Percentiles rank a stretch among this genome's conserved stretches.
These are phyloP conservation scores for Avahi laniger DNA, from an alignment of 2,797 vertebrate species.

Conservation along the genomic window DNA sequence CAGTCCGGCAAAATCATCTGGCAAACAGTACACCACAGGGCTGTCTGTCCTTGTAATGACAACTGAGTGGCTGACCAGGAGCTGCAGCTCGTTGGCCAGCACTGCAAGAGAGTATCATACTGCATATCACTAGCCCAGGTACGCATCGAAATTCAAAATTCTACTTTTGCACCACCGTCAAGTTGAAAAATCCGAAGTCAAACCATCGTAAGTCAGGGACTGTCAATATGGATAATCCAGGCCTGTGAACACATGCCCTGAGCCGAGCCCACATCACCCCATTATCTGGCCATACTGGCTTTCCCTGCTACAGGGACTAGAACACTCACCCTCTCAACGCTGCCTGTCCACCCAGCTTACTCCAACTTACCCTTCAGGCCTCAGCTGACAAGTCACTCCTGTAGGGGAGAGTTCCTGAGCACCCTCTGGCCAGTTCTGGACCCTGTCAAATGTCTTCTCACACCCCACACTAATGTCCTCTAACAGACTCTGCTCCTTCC, in stretches of 20 bases:
- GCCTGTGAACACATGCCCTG: neutral
- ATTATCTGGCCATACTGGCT: neutral
- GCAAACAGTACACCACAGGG: neutral
- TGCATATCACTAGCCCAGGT: too few relatives aligned
- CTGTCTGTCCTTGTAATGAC: neutral
- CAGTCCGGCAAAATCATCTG: neutral
- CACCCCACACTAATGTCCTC: neutral
- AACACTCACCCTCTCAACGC: neutral
- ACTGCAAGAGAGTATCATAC: neutral
- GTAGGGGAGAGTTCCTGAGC: neutral
- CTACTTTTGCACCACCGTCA: neutral
- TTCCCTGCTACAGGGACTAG: neutral
- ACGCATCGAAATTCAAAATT: neutral
- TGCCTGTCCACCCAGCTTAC: neutral
- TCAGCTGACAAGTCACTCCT: neutral
- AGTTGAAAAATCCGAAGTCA: neutral
- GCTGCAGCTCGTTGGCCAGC: neutral
- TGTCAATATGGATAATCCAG: neutral
- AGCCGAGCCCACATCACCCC: neutral
- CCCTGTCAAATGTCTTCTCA: neutral
- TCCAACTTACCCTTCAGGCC: neutral
- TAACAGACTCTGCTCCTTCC: neutral
- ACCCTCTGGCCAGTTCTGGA: neutral
- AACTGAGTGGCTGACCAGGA: neutral
- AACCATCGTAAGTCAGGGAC: neutral